A percentile compares a stretch with the other conserved stretches of the same genome.
phyloP scores from a whole-genome alignment of 2,797 vertebrate species.

The Darevskia nairensis region DNA sequence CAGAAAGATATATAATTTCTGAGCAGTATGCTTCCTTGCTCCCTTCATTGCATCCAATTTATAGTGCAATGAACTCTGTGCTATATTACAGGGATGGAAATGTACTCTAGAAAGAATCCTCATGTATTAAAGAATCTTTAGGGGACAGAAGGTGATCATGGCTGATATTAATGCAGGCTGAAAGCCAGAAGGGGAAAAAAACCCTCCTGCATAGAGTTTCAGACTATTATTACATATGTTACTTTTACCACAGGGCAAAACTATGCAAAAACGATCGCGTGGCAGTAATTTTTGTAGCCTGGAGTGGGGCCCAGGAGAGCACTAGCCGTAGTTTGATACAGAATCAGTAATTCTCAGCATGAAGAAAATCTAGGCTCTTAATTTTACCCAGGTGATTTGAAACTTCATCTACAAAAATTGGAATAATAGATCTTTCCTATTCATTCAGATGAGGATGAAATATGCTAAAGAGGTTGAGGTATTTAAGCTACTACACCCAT shows the following conservation, averaged over 20 bases:
- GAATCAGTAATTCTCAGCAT: conserved; percentile 27
- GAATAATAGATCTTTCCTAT: neutral
- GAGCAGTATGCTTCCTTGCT: neutral
- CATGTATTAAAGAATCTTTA: conserved; percentile 25
- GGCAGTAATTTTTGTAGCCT: conserved; percentile 24
- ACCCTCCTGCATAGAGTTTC: neutral
- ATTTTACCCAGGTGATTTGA: conserved; percentile 17
- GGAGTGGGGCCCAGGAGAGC: neutral
- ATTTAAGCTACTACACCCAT: conserved; percentile 8
- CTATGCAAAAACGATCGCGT: conserved; percentile 3
- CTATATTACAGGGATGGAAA: conserved; percentile 16
- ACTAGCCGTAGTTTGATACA: conserved; percentile 14
- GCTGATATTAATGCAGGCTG: conserved; percentile 12
- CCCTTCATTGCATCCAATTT: conserved; percentile 14
- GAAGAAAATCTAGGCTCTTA: conserved; percentile 20
- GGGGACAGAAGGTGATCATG: conserved; percentile 9
- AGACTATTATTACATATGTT: neutral
- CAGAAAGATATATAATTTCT: neutral
- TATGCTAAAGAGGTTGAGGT: neutral
- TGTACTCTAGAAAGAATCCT: neutral
- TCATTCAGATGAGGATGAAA: conserved; percentile 11
- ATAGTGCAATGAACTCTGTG: conserved; percentile 19
- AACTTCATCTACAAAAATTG: conserved; percentile 23
- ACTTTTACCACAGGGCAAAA: neutral
- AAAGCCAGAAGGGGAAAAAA: neutral